Percentiles rank a stretch among this genome's conserved stretches.
Evolutionary conservation across 1,140 invertebrate species (phyloP).

Genomic region (Psix sp.): DNA sequence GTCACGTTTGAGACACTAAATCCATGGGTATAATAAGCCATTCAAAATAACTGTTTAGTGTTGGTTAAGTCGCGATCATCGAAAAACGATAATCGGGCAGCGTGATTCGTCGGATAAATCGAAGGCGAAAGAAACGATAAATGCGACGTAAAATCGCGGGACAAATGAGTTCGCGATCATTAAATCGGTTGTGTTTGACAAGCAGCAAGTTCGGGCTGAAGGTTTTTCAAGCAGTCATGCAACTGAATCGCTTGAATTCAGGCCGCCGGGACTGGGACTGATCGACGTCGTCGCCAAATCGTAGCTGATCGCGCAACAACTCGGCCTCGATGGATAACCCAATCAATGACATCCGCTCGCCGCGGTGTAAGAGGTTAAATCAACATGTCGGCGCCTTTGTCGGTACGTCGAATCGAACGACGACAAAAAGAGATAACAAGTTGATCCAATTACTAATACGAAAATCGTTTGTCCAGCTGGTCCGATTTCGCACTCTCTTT

Average conservation of each 20-base stretch:
- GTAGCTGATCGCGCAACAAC: slow-evolving; percentile 40
- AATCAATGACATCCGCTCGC: slow-evolving; percentile 28
- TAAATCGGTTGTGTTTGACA: slow-evolving; percentile 59
- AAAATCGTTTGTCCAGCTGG: slow-evolving; percentile 15
- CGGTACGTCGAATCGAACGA: slow-evolving; percentile 57
- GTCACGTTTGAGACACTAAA: too few species aligned
- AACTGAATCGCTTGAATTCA: slow-evolving; percentile 42
- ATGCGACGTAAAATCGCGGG: slow-evolving; percentile 46
- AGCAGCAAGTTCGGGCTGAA: slow-evolving; percentile 49
- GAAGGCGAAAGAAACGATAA: slow-evolving; percentile 34
- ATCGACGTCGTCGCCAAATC: slow-evolving; percentile 26
- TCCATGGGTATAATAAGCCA: too few species aligned
- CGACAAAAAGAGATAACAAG: slow-evolving; percentile 1
- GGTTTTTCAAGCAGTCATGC: slow-evolving; percentile 54
- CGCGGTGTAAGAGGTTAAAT: slow-evolving; percentile 59
- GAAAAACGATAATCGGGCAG: slow-evolving; percentile 8
- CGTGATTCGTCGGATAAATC: too few species aligned
- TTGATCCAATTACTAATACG: slow-evolving; percentile 21
- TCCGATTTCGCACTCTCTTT: too few species aligned
- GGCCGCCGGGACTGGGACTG: slow-evolving; percentile 25
- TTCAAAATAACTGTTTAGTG: not conserved
- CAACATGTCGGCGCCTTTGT: slow-evolving; percentile 66
- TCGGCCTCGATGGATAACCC: slow-evolving; percentile 51
- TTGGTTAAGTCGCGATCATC: not conserved
- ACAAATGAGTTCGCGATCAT: slow-evolving; percentile 56